Base-by-base conservation (phyloP, 2,888 invertebrate species). In the Pyrrhosoma nymphula region DNA sequence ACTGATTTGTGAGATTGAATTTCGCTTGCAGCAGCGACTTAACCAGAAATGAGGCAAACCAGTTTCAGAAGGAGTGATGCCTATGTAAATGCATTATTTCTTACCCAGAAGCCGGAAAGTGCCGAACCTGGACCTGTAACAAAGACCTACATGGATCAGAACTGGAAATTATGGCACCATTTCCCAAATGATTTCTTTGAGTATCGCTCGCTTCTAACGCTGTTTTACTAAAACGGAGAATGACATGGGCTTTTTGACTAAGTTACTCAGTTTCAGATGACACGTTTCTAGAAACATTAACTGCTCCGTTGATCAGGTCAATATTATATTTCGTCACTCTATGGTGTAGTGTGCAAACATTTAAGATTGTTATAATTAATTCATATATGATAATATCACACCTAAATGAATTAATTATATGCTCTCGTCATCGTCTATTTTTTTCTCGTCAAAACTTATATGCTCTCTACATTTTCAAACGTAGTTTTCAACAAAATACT, bases 11-110 rank as follows among this genome's bases (percentile, higher is more conserved):
- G 2, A 1, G 16, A 30, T 35, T 30, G 35, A 82, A 16, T 82
- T 82, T 26, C 35, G 82, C 35, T 30, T 18, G 16, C 82, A 30
- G 12, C 35, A 12, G 82, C 23, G 12, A 35, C 35, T 82, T n/a
- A 82, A 82, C 82, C 82, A 82, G 82, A 82, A 82, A 82, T 18
- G 82, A 82, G 35, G 26, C 16, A 82, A 82, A 82, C 82, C 82
- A 82, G 82, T 82, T 82, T 82, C 6, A 35, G 35, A n/a, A 4
- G 75, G 6, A 75, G 82, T 82, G 82, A 82, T 35, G 35, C 30
- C 35, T 26, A 30, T 82, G 26, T 82, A 82, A 82, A 82, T 82
- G 82, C 16, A 82, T 14, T 35, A 18, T n/a, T 12, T 26, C 35
- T 82, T 35, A 82, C 82, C 82, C 35, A 82, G 82, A 35, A 14